Base-by-base conservation (phyloP, 2,113 vertebrate genomes). In the Cephalopholis sonnerati region DNA sequence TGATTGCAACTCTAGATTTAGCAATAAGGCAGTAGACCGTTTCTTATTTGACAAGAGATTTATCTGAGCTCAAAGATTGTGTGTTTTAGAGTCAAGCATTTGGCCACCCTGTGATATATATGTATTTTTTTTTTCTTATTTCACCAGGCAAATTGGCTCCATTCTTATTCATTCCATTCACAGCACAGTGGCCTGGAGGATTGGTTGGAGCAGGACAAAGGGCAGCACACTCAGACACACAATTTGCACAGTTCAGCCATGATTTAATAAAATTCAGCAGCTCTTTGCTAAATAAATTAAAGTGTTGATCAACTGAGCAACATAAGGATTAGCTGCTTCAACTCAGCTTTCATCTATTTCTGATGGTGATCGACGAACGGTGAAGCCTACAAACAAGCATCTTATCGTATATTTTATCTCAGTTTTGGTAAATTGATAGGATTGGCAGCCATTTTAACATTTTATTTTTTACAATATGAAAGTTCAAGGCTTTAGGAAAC, bases 401-500 rank as follows among this genome's bases (percentile, higher is more conserved):
- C 27, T 15, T 10, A 32, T 46, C 4, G 9, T 7, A 48, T 66
- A 17, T 66, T 27, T 17, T 10, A 48, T 48, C 18, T 73, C 15
- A 8, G 8, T 16, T 50, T 1, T 24, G 15, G 7, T 62, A 17
- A 54, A 5, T 12, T 22, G 27, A 72, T 69, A 25, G 48, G 36
- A 57, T 46, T 78, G 16, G 8, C 18, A 22, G 54, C 44, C 51
- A 32, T 69, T 86, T 71, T 36, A 29, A 53, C 32, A 29, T 75
- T 77, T 69, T 66, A 12, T 65, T 74, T 79, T 70, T 32, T 17
- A 58, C 7, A 50, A 0, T 58, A 32, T 74, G 20, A 73, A 77
- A 69, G 44, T 80, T 81, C 18, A 79, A 76, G 46, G 77, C 54
- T 71, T 61, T 32, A 46, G 53, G 54, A 74, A 85, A 54, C 55